Conservation (phyloP, 2,888 invertebrate genomes). For the Cybosia mesomella region DNA sequence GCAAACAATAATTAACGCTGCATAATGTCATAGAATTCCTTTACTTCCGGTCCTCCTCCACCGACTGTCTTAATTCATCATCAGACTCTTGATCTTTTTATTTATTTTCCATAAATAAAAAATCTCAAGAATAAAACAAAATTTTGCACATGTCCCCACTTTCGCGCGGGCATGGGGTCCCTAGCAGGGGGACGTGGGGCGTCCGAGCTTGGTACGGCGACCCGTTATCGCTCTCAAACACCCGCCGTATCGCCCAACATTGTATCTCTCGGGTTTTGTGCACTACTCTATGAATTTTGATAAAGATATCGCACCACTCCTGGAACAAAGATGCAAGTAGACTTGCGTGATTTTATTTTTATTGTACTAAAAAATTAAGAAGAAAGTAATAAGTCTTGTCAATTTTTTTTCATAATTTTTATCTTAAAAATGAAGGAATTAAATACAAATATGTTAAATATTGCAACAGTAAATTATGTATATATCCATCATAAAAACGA, state of each 20-base stretch:
- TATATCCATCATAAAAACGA: too few relatives aligned
- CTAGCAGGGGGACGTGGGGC: slow-evolving; percentile 36
- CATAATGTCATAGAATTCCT: neutral
- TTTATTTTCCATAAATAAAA: neutral
- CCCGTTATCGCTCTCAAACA: slow-evolving; percentile 69
- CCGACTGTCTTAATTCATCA: neutral
- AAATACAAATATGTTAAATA: too few relatives aligned
- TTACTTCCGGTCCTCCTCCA: neutral
- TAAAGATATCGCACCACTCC: too few relatives aligned
- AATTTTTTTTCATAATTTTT: too few relatives aligned
- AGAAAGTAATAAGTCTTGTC: too few relatives aligned
- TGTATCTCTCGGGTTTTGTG: slow-evolving; percentile 66
- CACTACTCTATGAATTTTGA: slow-evolving; percentile 54
- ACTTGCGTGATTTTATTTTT: too few relatives aligned
- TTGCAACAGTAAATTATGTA: too few relatives aligned
- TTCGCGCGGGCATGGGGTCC: slow-evolving; percentile 10
- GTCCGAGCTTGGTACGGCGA: slow-evolving; percentile 50
- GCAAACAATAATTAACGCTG: too few relatives aligned
- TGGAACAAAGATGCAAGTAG: too few relatives aligned
- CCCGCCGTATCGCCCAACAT: slow-evolving; percentile 64
- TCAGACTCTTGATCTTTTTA: neutral
- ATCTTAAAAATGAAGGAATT: too few relatives aligned
- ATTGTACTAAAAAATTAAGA: too few relatives aligned
- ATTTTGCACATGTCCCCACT: slow-evolving; percentile 26
- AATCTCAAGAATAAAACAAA: too few relatives aligned